Base-by-base conservation (phyloP, 2,888 invertebrate species). In the Tanypteryx hageni region DNA sequence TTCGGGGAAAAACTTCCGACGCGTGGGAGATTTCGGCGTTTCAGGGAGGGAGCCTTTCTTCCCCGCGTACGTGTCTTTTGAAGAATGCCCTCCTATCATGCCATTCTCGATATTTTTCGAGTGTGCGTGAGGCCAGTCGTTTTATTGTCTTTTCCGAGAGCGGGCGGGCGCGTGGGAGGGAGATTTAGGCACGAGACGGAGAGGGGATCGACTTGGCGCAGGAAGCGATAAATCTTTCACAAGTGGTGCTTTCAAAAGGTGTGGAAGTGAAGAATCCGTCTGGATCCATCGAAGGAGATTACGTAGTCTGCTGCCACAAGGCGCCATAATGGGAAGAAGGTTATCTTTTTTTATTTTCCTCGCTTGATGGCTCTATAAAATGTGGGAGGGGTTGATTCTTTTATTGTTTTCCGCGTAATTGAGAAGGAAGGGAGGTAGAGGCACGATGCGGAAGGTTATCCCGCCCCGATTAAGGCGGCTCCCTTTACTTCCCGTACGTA, bases 221-320 rank as follows among this genome's bases (percentile, higher is more conserved):
- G 89, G 89, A 89, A 89, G 89, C 44, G 4, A 89, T 89, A 89
- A 89, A 89, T 89, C 68, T 44, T 76, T 64, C 64, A 16, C n/a
- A 85, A 56, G 84, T 31, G 61, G 61, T n/a, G n/a, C 10, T 68
- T 68, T 68, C 68, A n/a, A 9, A n/a, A 68, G 76, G 76, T 76
- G 76, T 76, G 76, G 76, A 76, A 27, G 14, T 76, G 76, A 27
- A 27, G 27, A 13, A 27, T 27, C 27, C 76, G 5, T 2, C 44
- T 44, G 44, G 44, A 44, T 44, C 44, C 44, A 44, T 44, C 5
- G 44, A 44, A 44, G 44, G 0, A 27, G 76, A 9, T 27, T 27
- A 13, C 76, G 10, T 27, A 3, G 22, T n/a, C 22, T 22, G n/a
- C 22, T n/a, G 13, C 68, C n/a, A 22, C 22, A 18, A 11, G 76